Percentiles rank a stretch among this genome's conserved stretches.
Conservation (phyloP, 2,797 vertebrate species). For the Syncerus caffer region DNA sequence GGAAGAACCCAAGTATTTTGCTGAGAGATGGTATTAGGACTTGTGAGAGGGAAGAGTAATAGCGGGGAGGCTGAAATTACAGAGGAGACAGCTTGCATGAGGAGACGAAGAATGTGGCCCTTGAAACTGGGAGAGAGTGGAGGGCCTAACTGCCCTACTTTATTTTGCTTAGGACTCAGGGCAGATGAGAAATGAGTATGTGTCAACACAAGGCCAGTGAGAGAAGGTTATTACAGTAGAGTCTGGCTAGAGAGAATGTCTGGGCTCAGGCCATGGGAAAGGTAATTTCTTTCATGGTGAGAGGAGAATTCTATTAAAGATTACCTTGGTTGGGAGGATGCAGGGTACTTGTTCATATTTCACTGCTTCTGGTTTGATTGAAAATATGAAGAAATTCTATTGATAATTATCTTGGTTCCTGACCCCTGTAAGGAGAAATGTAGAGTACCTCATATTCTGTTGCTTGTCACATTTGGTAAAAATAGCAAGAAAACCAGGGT, state of each 20-base stretch:
- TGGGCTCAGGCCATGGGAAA: background rate
- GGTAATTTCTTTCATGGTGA: background rate
- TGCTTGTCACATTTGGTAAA: constrained; percentile 36
- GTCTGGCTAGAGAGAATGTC: background rate
- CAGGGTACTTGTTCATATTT: background rate
- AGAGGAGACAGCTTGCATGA: background rate
- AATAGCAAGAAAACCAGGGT: background rate
- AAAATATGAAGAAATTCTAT: background rate
- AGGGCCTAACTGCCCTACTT: background rate
- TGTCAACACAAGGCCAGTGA: background rate
- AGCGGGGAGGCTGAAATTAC: background rate
- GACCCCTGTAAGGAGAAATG: background rate
- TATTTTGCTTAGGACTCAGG: background rate
- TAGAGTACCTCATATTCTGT: background rate
- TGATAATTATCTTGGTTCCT: constrained; percentile 1
- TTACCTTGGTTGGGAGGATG: background rate
- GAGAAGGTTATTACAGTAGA: background rate
- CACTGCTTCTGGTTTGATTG: background rate
- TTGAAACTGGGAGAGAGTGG: background rate
- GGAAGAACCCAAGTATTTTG: constrained; percentile 26
- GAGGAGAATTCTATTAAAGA: background rate
- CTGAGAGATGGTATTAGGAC: background rate
- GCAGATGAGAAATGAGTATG: constrained; percentile 14
- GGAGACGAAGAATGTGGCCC: background rate
- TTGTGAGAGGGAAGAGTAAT: background rate